Conservation (phyloP, 1,140 invertebrate genomes). For the Ridgeia piscesae region DNA sequence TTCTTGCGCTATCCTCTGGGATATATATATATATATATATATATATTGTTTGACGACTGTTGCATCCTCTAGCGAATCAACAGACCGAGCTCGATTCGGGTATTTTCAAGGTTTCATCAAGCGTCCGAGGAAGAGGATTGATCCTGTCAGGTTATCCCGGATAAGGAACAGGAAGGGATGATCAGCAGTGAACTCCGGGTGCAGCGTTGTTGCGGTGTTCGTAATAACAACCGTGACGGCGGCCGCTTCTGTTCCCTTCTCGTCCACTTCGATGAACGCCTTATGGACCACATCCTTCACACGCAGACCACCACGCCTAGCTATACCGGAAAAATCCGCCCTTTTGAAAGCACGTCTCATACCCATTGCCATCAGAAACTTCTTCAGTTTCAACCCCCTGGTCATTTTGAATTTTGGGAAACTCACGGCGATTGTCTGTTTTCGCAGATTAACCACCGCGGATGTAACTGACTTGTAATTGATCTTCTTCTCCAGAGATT, state of each 20-base stretch:
- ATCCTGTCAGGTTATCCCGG: too few relatives aligned
- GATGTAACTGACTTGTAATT: background rate
- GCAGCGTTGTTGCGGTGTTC: background rate
- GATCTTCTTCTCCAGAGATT: background rate
- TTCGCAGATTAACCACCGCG: background rate
- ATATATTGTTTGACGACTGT: too few relatives aligned
- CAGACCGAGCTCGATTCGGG: too few relatives aligned
- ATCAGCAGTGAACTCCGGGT: slow-evolving; percentile 6
- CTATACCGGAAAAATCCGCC: background rate
- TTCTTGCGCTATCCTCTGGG: too few relatives aligned
- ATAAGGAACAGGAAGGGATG: too few relatives aligned
- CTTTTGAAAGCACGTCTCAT: background rate
- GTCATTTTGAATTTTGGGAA: background rate
- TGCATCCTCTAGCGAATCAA: too few relatives aligned
- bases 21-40: too few relatives aligned
- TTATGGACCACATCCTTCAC: background rate
- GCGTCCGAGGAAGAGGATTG: slow-evolving; percentile 27
- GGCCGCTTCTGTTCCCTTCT: slow-evolving; percentile 17
- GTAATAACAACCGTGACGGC: slow-evolving; percentile 18
- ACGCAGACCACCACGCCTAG: background rate
- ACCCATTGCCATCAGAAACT: background rate
- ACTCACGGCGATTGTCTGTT: background rate
- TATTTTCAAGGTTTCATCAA: too few relatives aligned
- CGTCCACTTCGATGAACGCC: slow-evolving; percentile 6
- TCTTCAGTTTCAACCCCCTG: background rate